A percentile compares a stretch with the other conserved stretches of the same genome.
These are phyloP conservation scores for Watsonalla binaria DNA, from an alignment of 2,888 invertebrate species.

Conservation along the genomic window DNA sequence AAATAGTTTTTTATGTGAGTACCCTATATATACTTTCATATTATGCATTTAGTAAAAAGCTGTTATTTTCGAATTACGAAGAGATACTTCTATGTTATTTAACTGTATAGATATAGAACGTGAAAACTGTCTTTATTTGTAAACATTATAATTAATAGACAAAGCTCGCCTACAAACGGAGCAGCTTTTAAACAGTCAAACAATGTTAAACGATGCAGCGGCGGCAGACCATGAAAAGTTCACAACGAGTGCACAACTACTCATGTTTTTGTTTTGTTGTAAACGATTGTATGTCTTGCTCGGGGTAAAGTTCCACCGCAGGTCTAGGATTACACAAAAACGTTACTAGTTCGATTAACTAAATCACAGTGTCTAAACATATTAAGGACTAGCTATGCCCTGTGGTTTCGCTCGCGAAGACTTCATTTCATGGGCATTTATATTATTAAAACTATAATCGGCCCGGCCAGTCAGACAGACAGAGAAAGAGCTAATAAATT, in stretches of 20 bases:
- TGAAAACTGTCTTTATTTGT: neutral
- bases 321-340: constrained; percentile 38
- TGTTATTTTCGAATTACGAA: too few species aligned
- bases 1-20: too few species aligned
- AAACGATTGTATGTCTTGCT: constrained; percentile 23
- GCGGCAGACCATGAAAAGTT: constrained; percentile 51
- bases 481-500: too few species aligned
- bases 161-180: neutral
- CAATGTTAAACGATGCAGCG: constrained; percentile 18
- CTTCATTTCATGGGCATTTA: too few species aligned
- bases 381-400: too few species aligned
- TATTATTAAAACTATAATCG: too few species aligned
- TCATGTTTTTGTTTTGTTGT: constrained; percentile 37
- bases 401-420: too few species aligned
- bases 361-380: constrained; percentile 7
- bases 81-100: too few species aligned
- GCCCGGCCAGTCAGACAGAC: too few species aligned
- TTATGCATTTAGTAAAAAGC: too few species aligned
- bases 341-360: constrained; percentile 46
- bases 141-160: neutral
- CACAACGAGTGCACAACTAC: constrained; percentile 43
- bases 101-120: too few species aligned
- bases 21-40: too few species aligned
- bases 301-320: constrained; percentile 43
- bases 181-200: constrained; percentile 7